A percentile compares a stretch with the other conserved stretches of the same genome.
Conservation (phyloP, 2,797 vertebrate species). For the Falco biarmicus region DNA sequence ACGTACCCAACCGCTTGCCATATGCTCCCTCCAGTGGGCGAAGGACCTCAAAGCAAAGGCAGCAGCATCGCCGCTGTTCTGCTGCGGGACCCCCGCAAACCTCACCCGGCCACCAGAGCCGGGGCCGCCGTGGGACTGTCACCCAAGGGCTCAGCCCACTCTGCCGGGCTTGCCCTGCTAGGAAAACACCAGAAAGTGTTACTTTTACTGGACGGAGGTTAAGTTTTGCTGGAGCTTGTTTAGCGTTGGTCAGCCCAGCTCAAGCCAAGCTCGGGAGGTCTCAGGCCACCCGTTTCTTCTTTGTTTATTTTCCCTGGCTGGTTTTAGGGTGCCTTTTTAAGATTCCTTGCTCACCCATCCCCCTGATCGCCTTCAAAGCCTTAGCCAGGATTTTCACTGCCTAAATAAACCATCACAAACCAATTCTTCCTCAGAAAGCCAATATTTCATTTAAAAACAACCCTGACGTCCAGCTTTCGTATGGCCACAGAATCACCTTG, state of each 20-base stretch:
- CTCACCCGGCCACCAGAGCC: not conserved
- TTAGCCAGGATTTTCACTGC: not conserved
- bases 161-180: too few relatives aligned
- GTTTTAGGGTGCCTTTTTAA: not conserved
- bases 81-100: not conserved
- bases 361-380: not conserved
- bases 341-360: not conserved
- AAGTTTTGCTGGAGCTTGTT: not conserved
- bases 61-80: not conserved
- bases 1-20: not conserved
- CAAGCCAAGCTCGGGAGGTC: not conserved
- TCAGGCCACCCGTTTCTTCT: not conserved
- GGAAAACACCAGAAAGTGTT: not conserved
- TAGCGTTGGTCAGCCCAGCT: accelerated
- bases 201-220: too few relatives aligned
- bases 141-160: not conserved
- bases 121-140: not conserved
- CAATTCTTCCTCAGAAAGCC: not conserved
- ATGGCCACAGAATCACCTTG: not conserved
- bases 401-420: not conserved
- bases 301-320: not conserved
- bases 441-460: not conserved
- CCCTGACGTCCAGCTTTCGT: not conserved
- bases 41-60: constrained; percentile 12
- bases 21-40: constrained; percentile 68